A percentile compares a stretch with the other conserved stretches of the same genome.
Conservation (phyloP, 2,113 vertebrate genomes). For the Corythaeola cristata region DNA sequence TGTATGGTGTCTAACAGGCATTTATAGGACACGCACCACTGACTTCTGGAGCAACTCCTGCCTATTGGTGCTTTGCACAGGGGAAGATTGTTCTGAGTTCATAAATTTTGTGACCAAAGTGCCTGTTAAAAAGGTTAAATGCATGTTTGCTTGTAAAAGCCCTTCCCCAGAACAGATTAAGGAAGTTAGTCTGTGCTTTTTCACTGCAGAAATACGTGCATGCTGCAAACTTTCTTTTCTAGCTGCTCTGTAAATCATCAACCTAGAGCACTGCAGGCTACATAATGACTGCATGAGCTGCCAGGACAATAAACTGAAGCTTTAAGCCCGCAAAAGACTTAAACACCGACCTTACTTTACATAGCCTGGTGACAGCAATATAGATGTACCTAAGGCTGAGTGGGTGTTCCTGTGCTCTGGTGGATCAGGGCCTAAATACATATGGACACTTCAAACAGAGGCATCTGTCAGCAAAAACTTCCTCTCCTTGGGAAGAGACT, state of each 20-base stretch:
- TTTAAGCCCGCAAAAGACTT: neutral
- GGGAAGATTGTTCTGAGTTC: neutral
- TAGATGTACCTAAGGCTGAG: neutral
- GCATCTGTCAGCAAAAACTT: conserved; percentile 12
- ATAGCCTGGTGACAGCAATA: neutral
- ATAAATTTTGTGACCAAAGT: neutral
- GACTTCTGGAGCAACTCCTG: neutral
- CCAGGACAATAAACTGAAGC: neutral
- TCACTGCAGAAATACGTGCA: neutral
- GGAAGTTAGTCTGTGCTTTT: neutral
- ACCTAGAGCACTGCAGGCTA: neutral
- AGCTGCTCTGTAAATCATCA: conserved; percentile 38
- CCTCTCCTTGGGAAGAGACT: neutral
- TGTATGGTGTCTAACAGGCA: neutral
- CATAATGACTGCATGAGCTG: neutral
- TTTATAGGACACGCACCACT: neutral
- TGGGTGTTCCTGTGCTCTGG: neutral
- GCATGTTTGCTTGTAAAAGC: neutral
- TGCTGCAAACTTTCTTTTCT: neutral
- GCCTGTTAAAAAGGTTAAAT: neutral
- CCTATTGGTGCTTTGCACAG: neutral
- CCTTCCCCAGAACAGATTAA: neutral
- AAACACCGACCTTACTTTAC: neutral
- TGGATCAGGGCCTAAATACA: conserved; percentile 21
- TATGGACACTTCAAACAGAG: neutral